Evolutionary conservation across 2,113 vertebrate species (phyloP).

Genomic region (Elaphurus davidianus): DNA sequence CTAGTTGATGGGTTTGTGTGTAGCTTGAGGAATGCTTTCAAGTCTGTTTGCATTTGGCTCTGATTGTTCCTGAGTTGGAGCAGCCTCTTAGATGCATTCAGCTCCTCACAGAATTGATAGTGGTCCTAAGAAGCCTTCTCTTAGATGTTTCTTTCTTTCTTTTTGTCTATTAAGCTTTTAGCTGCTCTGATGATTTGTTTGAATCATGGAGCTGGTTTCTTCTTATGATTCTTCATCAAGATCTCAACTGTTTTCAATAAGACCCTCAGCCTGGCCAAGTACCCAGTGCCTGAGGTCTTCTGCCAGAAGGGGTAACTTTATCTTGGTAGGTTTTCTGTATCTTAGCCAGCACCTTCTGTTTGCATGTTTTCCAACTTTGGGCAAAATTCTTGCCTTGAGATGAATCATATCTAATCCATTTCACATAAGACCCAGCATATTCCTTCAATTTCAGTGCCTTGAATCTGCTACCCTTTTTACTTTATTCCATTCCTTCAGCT

Average conservation of each 20-base stretch:
- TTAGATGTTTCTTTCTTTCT: not conserved
- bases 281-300: not conserved
- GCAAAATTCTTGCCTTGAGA: not conserved
- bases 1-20: not conserved
- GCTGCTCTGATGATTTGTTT: not conserved
- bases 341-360: not conserved
- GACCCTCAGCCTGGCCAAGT: not conserved
- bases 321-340: not conserved
- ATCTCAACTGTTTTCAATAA: not conserved
- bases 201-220: not conserved
- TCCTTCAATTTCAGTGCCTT: not conserved
- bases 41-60: not conserved
- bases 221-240: not conserved
- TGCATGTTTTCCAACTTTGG: not conserved
- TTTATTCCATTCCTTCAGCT: not conserved
- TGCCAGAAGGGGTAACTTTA: not conserved
- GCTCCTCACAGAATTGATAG: not conserved
- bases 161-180: not conserved
- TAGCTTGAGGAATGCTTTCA: not conserved
- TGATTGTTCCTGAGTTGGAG: not conserved
- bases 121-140: not conserved
- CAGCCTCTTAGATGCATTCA: no score
- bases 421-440: not conserved
- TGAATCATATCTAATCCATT: not conserved
- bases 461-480: not conserved